phyloP scores from a whole-genome alignment of 2,797 vertebrate genomes.

The Myotis vivesi region DNA sequence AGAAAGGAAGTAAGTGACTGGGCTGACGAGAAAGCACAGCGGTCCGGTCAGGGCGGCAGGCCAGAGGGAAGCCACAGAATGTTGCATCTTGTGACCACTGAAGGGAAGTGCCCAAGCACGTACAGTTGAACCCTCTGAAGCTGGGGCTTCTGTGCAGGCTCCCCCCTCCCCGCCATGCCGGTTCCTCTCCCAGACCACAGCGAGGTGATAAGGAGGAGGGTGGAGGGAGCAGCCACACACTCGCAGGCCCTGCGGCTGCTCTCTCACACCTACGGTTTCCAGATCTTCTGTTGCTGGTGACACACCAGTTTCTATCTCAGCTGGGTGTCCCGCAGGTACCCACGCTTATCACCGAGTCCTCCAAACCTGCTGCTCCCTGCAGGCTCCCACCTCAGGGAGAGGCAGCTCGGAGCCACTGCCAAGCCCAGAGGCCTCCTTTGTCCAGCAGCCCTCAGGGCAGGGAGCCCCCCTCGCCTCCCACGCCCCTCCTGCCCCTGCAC shows the following conservation, averaged over 20 bases:
- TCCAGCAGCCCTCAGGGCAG: not conserved
- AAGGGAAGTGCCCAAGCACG: not conserved
- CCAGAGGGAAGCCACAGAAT: not conserved
- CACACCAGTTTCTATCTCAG: not conserved
- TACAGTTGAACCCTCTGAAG: not conserved
- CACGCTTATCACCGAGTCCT: not conserved
- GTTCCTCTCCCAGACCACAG: not conserved
- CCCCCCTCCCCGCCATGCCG: not conserved
- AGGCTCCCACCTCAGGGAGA: not conserved
- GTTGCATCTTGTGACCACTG: not conserved
- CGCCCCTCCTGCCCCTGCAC: no score
- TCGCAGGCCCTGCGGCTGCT: not conserved
- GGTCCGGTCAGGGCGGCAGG: no score
- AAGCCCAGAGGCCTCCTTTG: not conserved
- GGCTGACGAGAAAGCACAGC: not conserved
- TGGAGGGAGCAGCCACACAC: not conserved
- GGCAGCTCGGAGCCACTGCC: no score
- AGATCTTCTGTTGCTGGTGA: not conserved
- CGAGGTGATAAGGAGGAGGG: fast-evolving
- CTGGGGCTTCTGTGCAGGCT: not conserved
- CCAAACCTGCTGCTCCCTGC: not conserved
- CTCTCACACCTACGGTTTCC: not conserved
- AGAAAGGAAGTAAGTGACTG: not conserved
- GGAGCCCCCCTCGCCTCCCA: no score
- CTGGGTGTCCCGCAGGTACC: not conserved